These are phyloP conservation scores for Sminthurinus signatus DNA, from an alignment of 1,140 invertebrate genomes.

Conservation along the genomic window DNA sequence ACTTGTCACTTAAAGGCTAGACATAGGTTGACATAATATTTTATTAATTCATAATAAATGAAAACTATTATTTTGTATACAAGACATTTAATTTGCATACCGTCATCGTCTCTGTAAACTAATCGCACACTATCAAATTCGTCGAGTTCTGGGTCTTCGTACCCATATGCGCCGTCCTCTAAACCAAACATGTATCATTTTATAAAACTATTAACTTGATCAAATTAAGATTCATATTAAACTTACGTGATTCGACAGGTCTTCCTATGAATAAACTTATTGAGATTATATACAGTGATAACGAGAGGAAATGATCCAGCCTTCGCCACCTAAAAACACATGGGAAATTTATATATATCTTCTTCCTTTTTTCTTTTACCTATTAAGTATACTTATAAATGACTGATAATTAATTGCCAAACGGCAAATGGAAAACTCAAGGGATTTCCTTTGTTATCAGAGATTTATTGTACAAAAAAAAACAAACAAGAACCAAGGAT, in stretches of 20 bases:
- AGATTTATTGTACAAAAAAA: neutral
- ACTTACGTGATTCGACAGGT: constrained; percentile 13
- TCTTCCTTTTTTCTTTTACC: neutral
- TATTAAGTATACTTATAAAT: neutral
- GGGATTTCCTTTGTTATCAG: neutral
- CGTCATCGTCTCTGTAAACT: constrained; percentile 36
- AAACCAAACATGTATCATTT: too few species aligned
- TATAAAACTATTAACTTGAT: too few species aligned
- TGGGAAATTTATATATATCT: too few species aligned
- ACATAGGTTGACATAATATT: too few species aligned
- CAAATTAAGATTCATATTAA: constrained; percentile 1
- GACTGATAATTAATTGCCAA: neutral
- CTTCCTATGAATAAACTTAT: neutral
- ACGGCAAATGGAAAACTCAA: neutral
- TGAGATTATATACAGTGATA: constrained; percentile 18
- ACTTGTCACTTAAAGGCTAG: too few species aligned
- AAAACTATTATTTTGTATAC: too few species aligned
- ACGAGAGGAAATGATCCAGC: constrained; percentile 3
- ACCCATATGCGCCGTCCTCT: constrained; percentile 30
- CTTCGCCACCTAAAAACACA: constrained; percentile 13
- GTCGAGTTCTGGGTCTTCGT: constrained; percentile 37
- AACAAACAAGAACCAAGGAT: neutral
- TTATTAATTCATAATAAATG: too few species aligned
- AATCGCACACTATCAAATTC: constrained; percentile 40
- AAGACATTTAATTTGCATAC: too few species aligned